Evolutionary conservation across 2,113 vertebrate genomes (phyloP).

Genomic region (Rhea pennata): DNA sequence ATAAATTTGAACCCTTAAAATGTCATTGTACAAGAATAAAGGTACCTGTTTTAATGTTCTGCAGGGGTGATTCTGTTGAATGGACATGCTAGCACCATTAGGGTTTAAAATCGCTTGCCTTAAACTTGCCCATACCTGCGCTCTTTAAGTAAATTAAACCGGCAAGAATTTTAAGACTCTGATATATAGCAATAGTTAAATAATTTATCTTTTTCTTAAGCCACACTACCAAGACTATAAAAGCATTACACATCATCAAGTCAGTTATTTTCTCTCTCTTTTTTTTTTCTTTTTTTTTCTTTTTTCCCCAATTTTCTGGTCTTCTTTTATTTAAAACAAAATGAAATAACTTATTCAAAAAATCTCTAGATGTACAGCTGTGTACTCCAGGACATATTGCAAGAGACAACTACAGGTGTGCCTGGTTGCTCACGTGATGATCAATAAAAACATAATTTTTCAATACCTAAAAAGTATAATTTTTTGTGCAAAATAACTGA

Average conservation of each 20-base stretch:
- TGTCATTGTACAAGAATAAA: slow-evolving; percentile 66
- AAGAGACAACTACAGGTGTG: not conserved
- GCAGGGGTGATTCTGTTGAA: slow-evolving; percentile 17
- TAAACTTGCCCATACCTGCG: not conserved
- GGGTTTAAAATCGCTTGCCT: not conserved
- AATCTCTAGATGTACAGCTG: not conserved
- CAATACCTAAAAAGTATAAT: not conserved
- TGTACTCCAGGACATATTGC: not conserved
- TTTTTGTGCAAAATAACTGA: not conserved
- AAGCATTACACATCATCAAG: not conserved
- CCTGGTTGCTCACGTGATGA: not conserved
- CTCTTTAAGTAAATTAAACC: not conserved
- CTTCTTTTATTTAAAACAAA: not conserved
- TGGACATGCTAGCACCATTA: not conserved
- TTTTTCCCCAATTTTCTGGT: not conserved
- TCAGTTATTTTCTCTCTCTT: not conserved
- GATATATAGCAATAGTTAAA: not conserved
- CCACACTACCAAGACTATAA: not conserved
- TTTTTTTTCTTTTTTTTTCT: not conserved
- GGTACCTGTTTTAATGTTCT: slow-evolving; percentile 29
- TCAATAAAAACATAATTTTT: not conserved
- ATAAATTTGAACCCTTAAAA: slow-evolving; percentile 30
- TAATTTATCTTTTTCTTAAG: not conserved
- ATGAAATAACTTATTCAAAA: not conserved
- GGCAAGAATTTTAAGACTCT: not conserved